Percentiles rank a stretch among this genome's conserved stretches.
Conservation (phyloP, 2,888 invertebrate species). For the Phaedon cochleariae region DNA sequence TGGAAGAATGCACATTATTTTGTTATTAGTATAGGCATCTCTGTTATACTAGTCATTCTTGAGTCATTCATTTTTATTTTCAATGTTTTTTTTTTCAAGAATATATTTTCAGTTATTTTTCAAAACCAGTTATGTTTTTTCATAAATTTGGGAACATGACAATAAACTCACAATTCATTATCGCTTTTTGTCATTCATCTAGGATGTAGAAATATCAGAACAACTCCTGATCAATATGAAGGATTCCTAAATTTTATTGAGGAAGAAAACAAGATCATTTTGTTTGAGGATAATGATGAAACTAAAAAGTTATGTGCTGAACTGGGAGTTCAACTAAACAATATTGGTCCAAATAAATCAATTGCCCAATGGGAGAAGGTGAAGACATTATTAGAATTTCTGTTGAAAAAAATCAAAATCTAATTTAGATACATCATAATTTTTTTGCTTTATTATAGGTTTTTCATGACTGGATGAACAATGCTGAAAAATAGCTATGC, state of each 20-base stretch:
- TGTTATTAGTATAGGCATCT: neutral
- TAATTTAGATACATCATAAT: neutral
- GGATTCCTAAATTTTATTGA: constrained; percentile 3
- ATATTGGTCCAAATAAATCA: constrained; percentile 6
- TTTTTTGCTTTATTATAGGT: neutral
- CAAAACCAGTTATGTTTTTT: neutral
- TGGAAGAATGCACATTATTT: neutral
- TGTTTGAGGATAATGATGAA: constrained; percentile 2
- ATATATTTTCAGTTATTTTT: neutral
- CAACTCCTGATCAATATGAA: constrained; percentile 5
- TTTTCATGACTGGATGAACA: constrained; percentile 5
- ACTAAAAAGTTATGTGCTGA: constrained; percentile 3
- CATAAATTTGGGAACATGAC: neutral
- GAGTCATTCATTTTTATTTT: neutral
- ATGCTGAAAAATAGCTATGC: neutral
- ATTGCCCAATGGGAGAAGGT: neutral
- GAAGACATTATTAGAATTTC: neutral
- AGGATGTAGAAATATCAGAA: constrained; percentile 8
- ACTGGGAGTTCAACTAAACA: constrained; percentile 7
- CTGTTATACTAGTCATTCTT: neutral
- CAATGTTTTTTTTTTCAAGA: neutral
- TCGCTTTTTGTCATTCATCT: constrained; percentile 1
- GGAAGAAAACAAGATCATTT: constrained; percentile 6
- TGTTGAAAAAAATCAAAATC: neutral
- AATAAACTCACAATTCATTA: neutral